These are phyloP conservation scores for Drosophila busckii DNA, from an alignment of 1,140 invertebrate genomes.

Conservation along the genomic window DNA sequence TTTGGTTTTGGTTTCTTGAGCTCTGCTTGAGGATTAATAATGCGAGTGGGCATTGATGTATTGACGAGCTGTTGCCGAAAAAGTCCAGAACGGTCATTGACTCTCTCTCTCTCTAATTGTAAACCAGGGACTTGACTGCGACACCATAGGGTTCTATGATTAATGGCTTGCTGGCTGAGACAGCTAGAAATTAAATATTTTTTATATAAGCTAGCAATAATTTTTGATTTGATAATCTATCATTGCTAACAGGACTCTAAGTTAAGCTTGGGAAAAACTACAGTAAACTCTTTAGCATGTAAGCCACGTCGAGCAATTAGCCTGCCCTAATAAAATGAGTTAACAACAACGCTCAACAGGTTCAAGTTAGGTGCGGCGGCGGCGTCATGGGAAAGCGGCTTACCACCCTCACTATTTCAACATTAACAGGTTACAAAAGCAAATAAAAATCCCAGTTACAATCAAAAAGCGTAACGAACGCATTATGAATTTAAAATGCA, in stretches of 20 bases:
- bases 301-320: conserved; percentile 30
- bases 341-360: conserved; percentile 60
- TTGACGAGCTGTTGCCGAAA: conserved; percentile 63
- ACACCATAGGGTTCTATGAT: conserved; percentile 49
- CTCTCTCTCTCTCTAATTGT: conserved; percentile 14
- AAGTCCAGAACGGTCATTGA: conserved; percentile 71
- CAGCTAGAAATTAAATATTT: conserved; percentile 25
- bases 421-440: conserved; percentile 50
- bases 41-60: conserved; percentile 49
- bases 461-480: conserved; percentile 53
- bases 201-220: no score
- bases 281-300: conserved; percentile 38
- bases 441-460: conserved; percentile 39
- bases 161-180: conserved; percentile 45
- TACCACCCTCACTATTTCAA: neutral
- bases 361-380: conserved; percentile 17
- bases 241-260: no score
- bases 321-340: conserved; percentile 54
- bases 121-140: conserved; percentile 36
- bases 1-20: conserved; percentile 28
- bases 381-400: conserved; percentile 59
- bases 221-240: no score
- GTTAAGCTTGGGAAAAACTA: no score
- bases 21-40: conserved; percentile 59
- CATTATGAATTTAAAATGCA: conserved; percentile 59